Percentiles rank a stretch among this genome's conserved stretches.
Evolutionary conservation across 1,140 invertebrate species (phyloP).

Genomic region (Pararge aegeria): DNA sequence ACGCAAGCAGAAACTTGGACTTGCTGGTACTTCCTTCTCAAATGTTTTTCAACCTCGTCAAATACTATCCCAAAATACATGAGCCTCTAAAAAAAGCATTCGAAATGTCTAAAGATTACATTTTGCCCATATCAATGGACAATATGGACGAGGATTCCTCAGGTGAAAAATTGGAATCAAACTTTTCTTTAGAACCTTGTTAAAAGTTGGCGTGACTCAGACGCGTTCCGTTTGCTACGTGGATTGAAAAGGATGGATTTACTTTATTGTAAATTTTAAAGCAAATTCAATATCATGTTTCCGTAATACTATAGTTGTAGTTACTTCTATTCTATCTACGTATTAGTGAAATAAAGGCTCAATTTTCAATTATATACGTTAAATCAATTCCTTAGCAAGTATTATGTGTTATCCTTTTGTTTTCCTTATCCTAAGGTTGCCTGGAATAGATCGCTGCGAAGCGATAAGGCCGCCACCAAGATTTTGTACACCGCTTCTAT

Average conservation of each 20-base stretch:
- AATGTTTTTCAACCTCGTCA: conserved; percentile 67
- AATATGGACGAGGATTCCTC: conserved; percentile 40
- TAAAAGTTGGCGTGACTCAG: conserved; percentile 14
- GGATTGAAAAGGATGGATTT: not conserved
- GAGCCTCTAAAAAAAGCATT: conserved; percentile 64
- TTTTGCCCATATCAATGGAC: conserved; percentile 65
- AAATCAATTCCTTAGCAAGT: no score
- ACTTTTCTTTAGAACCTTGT: conserved; percentile 19
- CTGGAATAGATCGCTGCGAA: no score
- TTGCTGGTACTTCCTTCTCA: conserved; percentile 61
- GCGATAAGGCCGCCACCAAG: no score
- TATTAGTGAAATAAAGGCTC: no score
- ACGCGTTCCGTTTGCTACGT: not conserved
- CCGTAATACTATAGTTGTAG: no score
- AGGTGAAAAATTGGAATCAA: conserved; percentile 38
- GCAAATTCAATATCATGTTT: no score
- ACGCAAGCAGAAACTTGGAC: conserved; percentile 65
- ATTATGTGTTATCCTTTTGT: no score
- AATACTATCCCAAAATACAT: conserved; percentile 69
- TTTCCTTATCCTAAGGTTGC: no score
- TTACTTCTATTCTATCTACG: no score
- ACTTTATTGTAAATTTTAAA: not conserved
- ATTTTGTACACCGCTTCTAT: no score
- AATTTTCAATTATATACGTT: no score
- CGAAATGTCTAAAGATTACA: conserved; percentile 63